Evolutionary conservation across 2,888 invertebrate genomes (phyloP).

Genomic region (Myopa testacea): DNA sequence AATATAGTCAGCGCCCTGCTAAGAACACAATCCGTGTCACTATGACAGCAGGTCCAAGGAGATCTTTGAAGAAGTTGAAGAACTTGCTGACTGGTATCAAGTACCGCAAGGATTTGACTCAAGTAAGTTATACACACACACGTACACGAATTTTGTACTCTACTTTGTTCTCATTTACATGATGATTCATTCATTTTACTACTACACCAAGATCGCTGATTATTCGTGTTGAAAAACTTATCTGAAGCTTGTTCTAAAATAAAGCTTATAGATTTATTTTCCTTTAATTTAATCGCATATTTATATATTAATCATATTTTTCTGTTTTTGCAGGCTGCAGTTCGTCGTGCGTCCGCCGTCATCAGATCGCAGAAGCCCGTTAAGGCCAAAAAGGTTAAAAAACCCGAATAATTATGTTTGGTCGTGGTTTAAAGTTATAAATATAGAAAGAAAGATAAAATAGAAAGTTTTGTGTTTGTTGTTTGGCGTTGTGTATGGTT

Average conservation of each 20-base stretch:
- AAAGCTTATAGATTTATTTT: conserved; percentile 52
- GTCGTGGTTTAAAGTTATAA: conserved; percentile 30
- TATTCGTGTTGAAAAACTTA: conserved; percentile 59
- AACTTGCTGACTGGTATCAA: conserved; percentile 82
- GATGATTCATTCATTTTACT: conserved; percentile 47
- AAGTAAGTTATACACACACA: conserved; percentile 58
- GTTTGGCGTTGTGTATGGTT: too few species aligned
- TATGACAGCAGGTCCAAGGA: conserved; percentile 89
- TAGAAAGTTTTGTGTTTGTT: too few species aligned
- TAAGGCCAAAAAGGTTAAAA: conserved; percentile 85
- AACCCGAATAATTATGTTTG: conserved; percentile 76
- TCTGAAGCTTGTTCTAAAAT: too few species aligned
- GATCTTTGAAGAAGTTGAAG: conserved; percentile 87
- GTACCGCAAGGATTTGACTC: conserved; percentile 88
- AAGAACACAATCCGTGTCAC: conserved; percentile 80
- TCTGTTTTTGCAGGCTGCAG: conserved; percentile 77
- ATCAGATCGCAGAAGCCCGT: conserved; percentile 90
- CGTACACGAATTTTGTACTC: conserved; percentile 33
- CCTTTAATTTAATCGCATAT: background rate
- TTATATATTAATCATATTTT: conserved; percentile 30
- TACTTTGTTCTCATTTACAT: conserved; percentile 17
- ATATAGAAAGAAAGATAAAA: conserved; percentile 23
- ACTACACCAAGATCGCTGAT: conserved; percentile 70
- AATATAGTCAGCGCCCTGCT: conserved; percentile 79
- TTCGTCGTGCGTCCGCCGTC: conserved; percentile 93